Percentiles rank a stretch among this genome's conserved stretches.
phyloP scores from a whole-genome alignment of 2,888 invertebrate genomes.

The Mechanitis mazaeus region DNA sequence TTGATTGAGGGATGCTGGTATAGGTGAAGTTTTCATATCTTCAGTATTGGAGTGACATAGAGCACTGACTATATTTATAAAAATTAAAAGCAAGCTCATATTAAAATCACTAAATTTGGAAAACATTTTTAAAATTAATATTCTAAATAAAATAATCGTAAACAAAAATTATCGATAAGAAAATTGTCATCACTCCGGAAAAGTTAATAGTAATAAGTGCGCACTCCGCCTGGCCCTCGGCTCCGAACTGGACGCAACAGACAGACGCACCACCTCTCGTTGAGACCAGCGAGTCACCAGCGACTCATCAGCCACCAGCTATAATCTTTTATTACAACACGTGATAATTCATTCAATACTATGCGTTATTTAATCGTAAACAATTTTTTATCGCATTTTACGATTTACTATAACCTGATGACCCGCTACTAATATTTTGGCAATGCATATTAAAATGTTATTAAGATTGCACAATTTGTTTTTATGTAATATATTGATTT shows the following conservation, averaged over 20 bases:
- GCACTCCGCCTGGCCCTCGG: slow-evolving; percentile 44
- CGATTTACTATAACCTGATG: background rate
- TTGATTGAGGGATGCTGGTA: slow-evolving; percentile 25
- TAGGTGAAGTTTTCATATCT: slow-evolving; percentile 14
- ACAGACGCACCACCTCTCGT: slow-evolving; percentile 21
- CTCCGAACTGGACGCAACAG: slow-evolving; percentile 37
- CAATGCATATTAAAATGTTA: background rate
- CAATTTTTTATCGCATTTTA: slow-evolving; percentile 9
- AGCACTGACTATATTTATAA: slow-evolving; percentile 15
- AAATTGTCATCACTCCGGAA: slow-evolving; percentile 27
- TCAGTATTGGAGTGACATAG: slow-evolving; percentile 13
- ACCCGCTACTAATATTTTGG: slow-evolving; percentile 8
- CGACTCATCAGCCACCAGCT: background rate
- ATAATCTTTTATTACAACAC: slow-evolving; percentile 4
- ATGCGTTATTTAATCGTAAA: slow-evolving; percentile 15
- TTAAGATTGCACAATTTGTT: slow-evolving; percentile 2
- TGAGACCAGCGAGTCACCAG: background rate
- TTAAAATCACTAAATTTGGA: background rate
- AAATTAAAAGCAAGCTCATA: background rate
- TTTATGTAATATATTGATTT: background rate
- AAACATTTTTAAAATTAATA: slow-evolving; percentile 8
- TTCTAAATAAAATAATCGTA: background rate
- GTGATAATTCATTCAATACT: slow-evolving; percentile 6
- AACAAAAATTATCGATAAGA: slow-evolving; percentile 10
- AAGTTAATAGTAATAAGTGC: slow-evolving; percentile 29